These are phyloP conservation scores for Siniperca scherzeri DNA, from an alignment of 2,797 vertebrate genomes.

Conservation along the genomic window DNA sequence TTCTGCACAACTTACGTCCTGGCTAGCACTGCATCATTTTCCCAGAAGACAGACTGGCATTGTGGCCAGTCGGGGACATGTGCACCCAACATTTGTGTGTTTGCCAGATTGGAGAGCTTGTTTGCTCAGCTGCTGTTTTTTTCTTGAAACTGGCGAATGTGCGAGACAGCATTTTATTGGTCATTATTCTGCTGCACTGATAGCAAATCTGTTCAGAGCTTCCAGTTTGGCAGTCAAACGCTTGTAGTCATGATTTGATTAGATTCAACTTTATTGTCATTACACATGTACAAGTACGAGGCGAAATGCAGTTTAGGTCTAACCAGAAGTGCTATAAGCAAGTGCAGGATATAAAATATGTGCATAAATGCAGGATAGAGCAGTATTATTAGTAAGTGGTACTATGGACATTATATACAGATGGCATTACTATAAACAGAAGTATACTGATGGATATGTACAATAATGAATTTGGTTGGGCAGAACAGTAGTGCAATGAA, in stretches of 20 bases:
- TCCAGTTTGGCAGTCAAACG: conserved; percentile 44
- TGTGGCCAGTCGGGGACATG: conserved; percentile 57
- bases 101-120: conserved; percentile 69
- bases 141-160: conserved; percentile 62
- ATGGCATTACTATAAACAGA: too few species aligned
- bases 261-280: too few species aligned
- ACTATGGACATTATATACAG: too few species aligned
- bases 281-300: too few species aligned
- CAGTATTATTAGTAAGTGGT: neutral
- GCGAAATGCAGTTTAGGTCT: too few species aligned
- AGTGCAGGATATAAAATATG: too few species aligned
- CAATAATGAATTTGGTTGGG: too few species aligned
- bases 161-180: conserved; percentile 54
- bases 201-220: conserved; percentile 56
- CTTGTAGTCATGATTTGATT: conserved; percentile 18
- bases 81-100: conserved; percentile 58
- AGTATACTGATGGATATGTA: too few species aligned
- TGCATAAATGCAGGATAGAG: too few species aligned
- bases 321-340: too few species aligned
- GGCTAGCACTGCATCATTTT: conserved; percentile 45
- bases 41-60: conserved; percentile 52
- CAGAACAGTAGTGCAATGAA: too few species aligned
- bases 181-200: conserved; percentile 50
- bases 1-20: conserved; percentile 44
- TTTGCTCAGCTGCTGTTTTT: conserved; percentile 77